A percentile compares a stretch with the other conserved stretches of the same genome.
Evolutionary conservation across 23 tunicate species (phyloP).

Genomic region (Halocynthia roretzi): DNA sequence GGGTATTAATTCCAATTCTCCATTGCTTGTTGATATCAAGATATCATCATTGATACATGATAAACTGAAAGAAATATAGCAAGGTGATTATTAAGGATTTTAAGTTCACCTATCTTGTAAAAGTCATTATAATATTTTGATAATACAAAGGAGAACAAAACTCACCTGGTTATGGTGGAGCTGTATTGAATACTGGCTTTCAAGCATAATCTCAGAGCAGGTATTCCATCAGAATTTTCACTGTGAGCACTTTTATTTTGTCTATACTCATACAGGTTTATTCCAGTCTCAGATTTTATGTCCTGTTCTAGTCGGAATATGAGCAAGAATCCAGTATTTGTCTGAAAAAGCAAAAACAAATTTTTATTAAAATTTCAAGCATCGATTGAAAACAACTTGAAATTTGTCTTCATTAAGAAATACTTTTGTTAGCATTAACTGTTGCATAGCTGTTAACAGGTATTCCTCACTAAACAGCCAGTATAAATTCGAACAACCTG

Average conservation of each 20-base stretch:
- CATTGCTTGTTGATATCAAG: constrained; percentile 63
- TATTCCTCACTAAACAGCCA: too few species aligned
- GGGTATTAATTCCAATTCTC: constrained; percentile 58
- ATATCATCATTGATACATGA: constrained; percentile 78
- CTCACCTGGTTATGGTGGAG: constrained; percentile 58
- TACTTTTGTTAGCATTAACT: too few species aligned
- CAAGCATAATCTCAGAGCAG: constrained; percentile 77
- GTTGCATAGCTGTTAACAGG: too few species aligned
- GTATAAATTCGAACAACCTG: too few species aligned
- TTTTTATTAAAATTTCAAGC: neutral
- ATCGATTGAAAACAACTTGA: neutral
- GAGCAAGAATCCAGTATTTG: constrained; percentile 70
- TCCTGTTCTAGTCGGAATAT: constrained; percentile 92
- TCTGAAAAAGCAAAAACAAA: constrained; percentile 26
- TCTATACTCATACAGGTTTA: constrained; percentile 70
- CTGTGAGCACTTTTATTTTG: constrained; percentile 83
- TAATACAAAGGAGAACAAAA: neutral
- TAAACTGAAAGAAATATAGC: constrained; percentile 32
- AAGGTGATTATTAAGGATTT: neutral
- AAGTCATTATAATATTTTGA: neutral
- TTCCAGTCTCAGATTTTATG: constrained; percentile 78
- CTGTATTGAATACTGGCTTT: constrained; percentile 57
- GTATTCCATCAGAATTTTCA: constrained; percentile 75
- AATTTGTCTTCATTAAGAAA: too few species aligned
- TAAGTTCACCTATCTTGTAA: neutral